Conservation (phyloP, 2,888 invertebrate genomes). For the Drosophila anceps region DNA sequence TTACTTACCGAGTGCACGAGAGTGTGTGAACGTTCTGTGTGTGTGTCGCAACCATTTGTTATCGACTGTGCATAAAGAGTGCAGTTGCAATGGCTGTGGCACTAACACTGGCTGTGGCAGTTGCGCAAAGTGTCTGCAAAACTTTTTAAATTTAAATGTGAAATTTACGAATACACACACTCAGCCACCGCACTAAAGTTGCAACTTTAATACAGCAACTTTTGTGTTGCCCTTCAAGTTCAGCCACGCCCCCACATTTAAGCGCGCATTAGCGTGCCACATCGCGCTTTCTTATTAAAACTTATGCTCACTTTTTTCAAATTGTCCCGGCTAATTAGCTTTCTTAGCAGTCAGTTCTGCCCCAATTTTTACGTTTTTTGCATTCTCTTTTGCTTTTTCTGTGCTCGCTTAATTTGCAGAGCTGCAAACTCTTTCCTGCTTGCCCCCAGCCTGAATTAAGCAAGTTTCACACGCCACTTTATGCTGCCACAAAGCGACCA, state of each 20-base stretch:
- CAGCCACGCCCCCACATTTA: slow-evolving; percentile 48
- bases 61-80: slow-evolving; percentile 66
- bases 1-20: slow-evolving; percentile 12
- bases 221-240: slow-evolving; percentile 20
- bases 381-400: slow-evolving; percentile 10
- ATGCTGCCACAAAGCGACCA: slow-evolving; percentile 30
- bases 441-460: slow-evolving; percentile 54
- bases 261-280: slow-evolving; percentile 46
- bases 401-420: slow-evolving; percentile 50
- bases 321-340: slow-evolving; percentile 73
- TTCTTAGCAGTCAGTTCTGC: slow-evolving; percentile 32
- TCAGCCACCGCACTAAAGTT: slow-evolving; percentile 1
- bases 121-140: slow-evolving; percentile 48
- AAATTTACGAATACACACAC: slow-evolving; percentile 43
- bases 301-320: slow-evolving; percentile 63
- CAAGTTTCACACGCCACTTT: slow-evolving; percentile 61
- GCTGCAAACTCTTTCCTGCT: slow-evolving; percentile 18
- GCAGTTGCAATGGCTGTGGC: slow-evolving; percentile 17
- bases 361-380: slow-evolving; percentile 4
- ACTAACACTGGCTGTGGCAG: slow-evolving; percentile 23
- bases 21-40: slow-evolving; percentile 22
- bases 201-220: slow-evolving; percentile 59
- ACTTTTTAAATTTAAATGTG: slow-evolving; percentile 76
- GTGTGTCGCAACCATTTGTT: slow-evolving; percentile 47
- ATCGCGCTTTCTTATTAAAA: slow-evolving; percentile 57